Percentiles rank a stretch among this genome's conserved stretches.
Conservation (phyloP, 2,113 vertebrate species). For the Sorex fumeus region DNA sequence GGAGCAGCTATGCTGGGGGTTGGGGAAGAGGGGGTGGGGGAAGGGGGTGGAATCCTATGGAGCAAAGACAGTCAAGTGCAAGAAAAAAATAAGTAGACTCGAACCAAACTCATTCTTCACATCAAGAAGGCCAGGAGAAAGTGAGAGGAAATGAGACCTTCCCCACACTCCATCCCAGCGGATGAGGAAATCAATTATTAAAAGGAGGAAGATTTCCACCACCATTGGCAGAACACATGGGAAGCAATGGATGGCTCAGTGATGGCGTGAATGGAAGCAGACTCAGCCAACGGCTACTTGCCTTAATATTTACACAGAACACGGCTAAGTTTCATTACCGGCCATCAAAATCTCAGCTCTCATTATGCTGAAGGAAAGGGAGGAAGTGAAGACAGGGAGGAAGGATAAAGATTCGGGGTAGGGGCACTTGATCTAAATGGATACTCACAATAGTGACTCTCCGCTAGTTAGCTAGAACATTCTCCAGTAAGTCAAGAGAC, state of each 20-base stretch:
- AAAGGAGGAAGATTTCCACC: too few relatives aligned
- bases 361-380: too few relatives aligned
- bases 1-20: not conserved
- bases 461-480: not conserved
- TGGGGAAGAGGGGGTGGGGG: not conserved
- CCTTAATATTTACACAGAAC: not conserved
- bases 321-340: not conserved
- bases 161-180: not conserved
- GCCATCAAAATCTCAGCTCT: not conserved
- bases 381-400: not conserved
- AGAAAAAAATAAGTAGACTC: not conserved
- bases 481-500: conserved; percentile 1
- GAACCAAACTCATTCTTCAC: not conserved
- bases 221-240: too few relatives aligned
- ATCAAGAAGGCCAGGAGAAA: not conserved
- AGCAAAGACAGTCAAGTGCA: not conserved
- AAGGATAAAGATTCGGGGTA: not conserved
- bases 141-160: not conserved
- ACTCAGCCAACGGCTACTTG: not conserved
- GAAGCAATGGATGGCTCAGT: too few relatives aligned
- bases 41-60: not conserved
- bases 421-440: not conserved
- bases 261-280: not conserved
- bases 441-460: not conserved
- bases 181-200: not conserved